Evolutionary conservation across 1,140 invertebrate species (phyloP).

Genomic region (Zaprionus camerounensis): DNA sequence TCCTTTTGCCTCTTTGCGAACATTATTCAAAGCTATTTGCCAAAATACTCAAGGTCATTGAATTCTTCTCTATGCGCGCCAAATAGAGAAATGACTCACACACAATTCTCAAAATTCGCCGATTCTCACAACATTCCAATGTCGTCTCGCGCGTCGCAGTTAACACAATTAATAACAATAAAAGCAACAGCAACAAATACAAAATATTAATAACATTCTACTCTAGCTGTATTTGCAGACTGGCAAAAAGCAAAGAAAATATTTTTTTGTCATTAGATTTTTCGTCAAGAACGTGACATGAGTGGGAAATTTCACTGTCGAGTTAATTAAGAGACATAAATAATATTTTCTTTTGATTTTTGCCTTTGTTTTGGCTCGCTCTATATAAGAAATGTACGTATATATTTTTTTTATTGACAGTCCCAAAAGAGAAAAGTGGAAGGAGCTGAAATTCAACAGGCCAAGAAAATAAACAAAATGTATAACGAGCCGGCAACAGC

Average conservation of each 20-base stretch:
- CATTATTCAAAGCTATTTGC: constrained; percentile 24
- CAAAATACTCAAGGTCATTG: constrained; percentile 41
- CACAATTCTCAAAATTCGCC: constrained; percentile 10
- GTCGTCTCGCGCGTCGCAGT: constrained; percentile 37
- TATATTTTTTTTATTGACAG: constrained; percentile 39
- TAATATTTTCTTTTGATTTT: constrained; percentile 46
- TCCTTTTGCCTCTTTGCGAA: background rate
- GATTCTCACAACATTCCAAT: constrained; percentile 49
- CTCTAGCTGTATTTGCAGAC: constrained; percentile 18
- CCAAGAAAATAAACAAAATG: constrained; percentile 43
- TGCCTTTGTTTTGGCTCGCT: background rate
- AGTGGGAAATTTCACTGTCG: constrained; percentile 40
- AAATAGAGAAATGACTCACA: constrained; percentile 19
- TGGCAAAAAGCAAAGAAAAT: constrained; percentile 30
- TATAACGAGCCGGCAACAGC: constrained; percentile 9
- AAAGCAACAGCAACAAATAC: constrained; percentile 25
- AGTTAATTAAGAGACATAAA: constrained; percentile 57
- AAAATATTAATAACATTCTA: background rate
- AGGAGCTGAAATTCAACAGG: constrained; percentile 30
- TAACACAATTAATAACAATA: constrained; percentile 52
- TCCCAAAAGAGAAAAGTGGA: constrained; percentile 20
- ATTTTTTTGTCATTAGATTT: constrained; percentile 34
- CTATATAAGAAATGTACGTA: background rate
- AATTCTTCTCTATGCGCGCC: constrained; percentile 13
- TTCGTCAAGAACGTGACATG: constrained; percentile 51